Evolutionary conservation across 2,797 vertebrate genomes (phyloP).

Genomic region (Oryzias sinensis): DNA sequence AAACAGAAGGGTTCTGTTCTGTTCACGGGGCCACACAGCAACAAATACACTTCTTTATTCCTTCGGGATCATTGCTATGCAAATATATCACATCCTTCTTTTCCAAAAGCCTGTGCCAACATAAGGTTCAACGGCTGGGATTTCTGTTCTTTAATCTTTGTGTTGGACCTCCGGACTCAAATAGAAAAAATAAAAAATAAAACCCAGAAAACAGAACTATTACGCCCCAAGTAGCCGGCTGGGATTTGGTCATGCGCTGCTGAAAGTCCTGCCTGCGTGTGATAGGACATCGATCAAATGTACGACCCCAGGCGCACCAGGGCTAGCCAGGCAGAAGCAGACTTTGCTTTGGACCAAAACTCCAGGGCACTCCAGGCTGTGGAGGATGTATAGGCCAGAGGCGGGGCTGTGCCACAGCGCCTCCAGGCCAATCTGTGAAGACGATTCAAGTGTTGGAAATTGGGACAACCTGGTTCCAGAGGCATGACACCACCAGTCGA

Average conservation of each 20-base stretch:
- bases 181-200: conserved; percentile 18
- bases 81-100: conserved; percentile 66
- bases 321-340: conserved; percentile 57
- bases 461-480: conserved; percentile 48
- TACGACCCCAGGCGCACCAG: conserved; percentile 42
- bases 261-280: conserved; percentile 49
- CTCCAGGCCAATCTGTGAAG: conserved; percentile 38
- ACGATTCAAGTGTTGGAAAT: conserved; percentile 40
- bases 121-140: conserved; percentile 44
- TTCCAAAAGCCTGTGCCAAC: conserved; percentile 58
- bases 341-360: conserved; percentile 60
- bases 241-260: conserved; percentile 49
- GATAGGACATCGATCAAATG: conserved; percentile 58
- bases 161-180: conserved; percentile 41
- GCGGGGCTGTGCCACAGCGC: conserved; percentile 27
- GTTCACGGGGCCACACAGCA: conserved; percentile 60
- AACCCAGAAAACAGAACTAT: conserved; percentile 56
- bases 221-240: conserved; percentile 38
- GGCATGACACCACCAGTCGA: conserved; percentile 41
- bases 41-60: conserved; percentile 47
- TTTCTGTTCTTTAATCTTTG: conserved; percentile 43
- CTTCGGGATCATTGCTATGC: conserved; percentile 37
- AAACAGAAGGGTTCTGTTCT: conserved; percentile 45
- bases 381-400: conserved; percentile 11
- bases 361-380: conserved; percentile 46